These are phyloP conservation scores for Bradynema listronoti DNA, from an alignment of 1,140 invertebrate genomes.

Conservation along the genomic window DNA sequence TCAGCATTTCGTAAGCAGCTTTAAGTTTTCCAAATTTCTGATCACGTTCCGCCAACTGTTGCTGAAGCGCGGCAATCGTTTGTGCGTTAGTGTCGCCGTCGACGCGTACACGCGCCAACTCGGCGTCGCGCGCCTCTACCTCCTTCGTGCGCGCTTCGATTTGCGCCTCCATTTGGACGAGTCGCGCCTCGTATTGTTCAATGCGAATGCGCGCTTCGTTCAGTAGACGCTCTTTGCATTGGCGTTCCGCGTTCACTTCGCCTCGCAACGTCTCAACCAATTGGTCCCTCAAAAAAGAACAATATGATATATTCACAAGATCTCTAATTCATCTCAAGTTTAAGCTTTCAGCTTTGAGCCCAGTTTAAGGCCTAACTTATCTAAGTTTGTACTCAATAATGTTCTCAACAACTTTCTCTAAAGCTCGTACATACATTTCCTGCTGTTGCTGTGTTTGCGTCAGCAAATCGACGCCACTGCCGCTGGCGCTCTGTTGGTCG, in stretches of 20 bases:
- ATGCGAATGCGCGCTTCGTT: conserved; percentile 59
- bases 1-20: conserved; percentile 81
- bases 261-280: conserved; percentile 33
- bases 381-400: no score
- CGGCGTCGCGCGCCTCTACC: conserved; percentile 66
- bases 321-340: no score
- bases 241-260: conserved; percentile 47
- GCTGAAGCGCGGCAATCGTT: conserved; percentile 61
- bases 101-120: conserved; percentile 62
- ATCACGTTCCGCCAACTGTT: conserved; percentile 67
- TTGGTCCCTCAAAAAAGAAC: conserved; percentile 41
- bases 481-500: no score
- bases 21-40: conserved; percentile 94
- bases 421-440: no score
- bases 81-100: conserved; percentile 61
- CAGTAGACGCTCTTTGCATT: conserved; percentile 65
- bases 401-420: no score
- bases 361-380: no score
- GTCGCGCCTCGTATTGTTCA: conserved; percentile 39
- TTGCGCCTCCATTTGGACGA: conserved; percentile 41
- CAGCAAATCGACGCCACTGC: no score
- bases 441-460: conserved; percentile 20
- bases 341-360: no score
- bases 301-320: neutral
- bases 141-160: conserved; percentile 61